Evolutionary conservation across 2,113 vertebrate genomes (phyloP), one percentile per base, ranked within the genome.

Genomic region (Thunnus maccoyii): DNA sequence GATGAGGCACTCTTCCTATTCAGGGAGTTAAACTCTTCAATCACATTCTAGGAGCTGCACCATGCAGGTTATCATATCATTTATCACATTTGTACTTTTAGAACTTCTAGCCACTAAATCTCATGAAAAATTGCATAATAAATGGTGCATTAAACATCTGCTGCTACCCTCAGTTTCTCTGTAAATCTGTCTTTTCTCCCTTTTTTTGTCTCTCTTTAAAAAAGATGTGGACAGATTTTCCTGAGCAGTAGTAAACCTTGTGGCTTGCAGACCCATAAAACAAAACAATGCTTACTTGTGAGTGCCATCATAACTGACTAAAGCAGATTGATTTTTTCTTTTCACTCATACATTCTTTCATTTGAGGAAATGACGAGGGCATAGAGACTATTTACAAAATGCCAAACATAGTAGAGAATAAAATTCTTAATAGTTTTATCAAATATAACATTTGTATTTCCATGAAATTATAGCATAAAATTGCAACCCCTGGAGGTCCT

Each of bases 241-340:
- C 41, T 51, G 17, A 14, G 4, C 4, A 22, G 58, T 16, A 7
- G 4, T 25, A 62, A 73, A 30, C 9, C 7, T 27, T 27, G 58
- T 71, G 61, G 56, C 52, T 80, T 50, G 25, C 61, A n/a, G 64
- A 18, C 44, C 17, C 16, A 51, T 51, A 50, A 2, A 60, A 62
- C 57, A 48, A 76, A 63, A 1, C 9, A 3, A n/a, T 51, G 44
- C 7, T 47, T 32, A 20, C 66, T 47, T 44, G 27, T 63, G 36
- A 41, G 36, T 9, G 36, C 7, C 36, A 41, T 9, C 36, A 9
- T 41, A 41, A 41, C 7, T 41, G 36, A 41, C 6, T 41, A 41
- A 30, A 67, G 58, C 11, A 56, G 8, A n/a, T 3, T 22, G 1
- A 51, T 12, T 32, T 54, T 48, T 50, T 15, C 48, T 63, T 62